Evolutionary conservation across 2,888 invertebrate genomes (phyloP).

Genomic region (Dynastes grantii): DNA sequence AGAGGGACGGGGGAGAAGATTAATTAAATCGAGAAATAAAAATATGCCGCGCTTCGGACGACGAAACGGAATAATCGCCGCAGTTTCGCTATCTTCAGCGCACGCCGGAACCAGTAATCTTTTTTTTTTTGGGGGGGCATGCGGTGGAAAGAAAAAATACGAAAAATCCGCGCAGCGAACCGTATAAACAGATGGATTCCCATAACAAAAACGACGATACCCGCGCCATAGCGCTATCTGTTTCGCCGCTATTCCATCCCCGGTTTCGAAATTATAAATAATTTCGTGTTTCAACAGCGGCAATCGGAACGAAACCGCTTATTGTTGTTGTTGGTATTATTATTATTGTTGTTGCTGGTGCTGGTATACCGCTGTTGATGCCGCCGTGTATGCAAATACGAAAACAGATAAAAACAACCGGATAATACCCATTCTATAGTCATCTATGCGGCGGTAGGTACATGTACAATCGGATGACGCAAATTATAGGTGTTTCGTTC

Average conservation of each 20-base stretch:
- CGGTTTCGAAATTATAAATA: constrained; percentile 54
- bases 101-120: not conserved
- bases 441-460: constrained; percentile 4
- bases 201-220: constrained; percentile 21
- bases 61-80: constrained; percentile 34
- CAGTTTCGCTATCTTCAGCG: constrained; percentile 42
- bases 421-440: not conserved
- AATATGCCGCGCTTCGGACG: constrained; percentile 42
- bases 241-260: constrained; percentile 49
- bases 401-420: not conserved
- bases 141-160: not conserved
- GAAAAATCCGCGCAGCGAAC: constrained; percentile 24
- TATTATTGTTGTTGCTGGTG: not conserved
- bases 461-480: not conserved
- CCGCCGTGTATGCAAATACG: constrained; percentile 3
- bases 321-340: constrained; percentile 45
- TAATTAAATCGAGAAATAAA: constrained; percentile 49
- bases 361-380: not conserved
- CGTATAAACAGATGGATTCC: constrained; percentile 45
- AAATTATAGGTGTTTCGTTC: constrained; percentile 6
- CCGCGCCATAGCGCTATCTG: constrained; percentile 4
- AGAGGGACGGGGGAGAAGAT: constrained; percentile 25
- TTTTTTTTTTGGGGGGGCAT: not conserved
- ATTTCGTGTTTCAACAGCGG: constrained; percentile 53
- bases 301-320: constrained; percentile 46